Evolutionary conservation across 2,113 vertebrate species (phyloP).

Genomic region (Ctenodactylus gundi): DNA sequence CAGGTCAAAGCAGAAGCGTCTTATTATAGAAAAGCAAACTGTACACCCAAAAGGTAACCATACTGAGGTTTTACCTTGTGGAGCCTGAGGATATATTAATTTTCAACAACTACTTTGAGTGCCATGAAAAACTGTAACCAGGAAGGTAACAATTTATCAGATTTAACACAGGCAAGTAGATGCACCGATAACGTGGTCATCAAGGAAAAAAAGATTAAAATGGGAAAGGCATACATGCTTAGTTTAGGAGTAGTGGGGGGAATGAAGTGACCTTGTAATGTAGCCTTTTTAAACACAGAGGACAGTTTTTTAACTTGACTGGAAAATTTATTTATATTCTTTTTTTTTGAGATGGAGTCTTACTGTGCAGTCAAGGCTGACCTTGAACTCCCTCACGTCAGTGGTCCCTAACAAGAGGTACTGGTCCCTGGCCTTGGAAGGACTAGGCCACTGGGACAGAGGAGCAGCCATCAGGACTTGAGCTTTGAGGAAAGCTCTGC

Average conservation of each 20-base stretch:
- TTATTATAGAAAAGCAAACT: slow-evolving; percentile 59
- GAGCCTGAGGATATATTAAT: slow-evolving; percentile 45
- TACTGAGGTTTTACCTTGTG: slow-evolving; percentile 29
- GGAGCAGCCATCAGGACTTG: no score
- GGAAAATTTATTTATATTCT: not conserved
- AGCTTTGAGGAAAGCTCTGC: no score
- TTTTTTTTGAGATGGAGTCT: not conserved
- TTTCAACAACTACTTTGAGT: slow-evolving; percentile 39
- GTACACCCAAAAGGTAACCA: not conserved
- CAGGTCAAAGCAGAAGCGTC: slow-evolving; percentile 37
- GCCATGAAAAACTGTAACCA: not conserved
- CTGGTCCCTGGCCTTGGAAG: no score
- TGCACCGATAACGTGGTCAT: not conserved
- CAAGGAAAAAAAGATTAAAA: not conserved
- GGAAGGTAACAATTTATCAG: not conserved
- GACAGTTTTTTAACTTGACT: not conserved
- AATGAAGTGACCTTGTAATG: not conserved
- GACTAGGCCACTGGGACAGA: no score
- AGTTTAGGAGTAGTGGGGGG: not conserved
- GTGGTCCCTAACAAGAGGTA: no score
- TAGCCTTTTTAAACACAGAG: slow-evolving; percentile 5
- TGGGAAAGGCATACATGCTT: slow-evolving; percentile 17
- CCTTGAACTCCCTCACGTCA: not conserved
- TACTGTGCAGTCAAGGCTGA: not conserved
- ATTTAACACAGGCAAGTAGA: slow-evolving; percentile 46